Conservation (phyloP, 2,888 invertebrate species). For the Macroteleia sp. region DNA sequence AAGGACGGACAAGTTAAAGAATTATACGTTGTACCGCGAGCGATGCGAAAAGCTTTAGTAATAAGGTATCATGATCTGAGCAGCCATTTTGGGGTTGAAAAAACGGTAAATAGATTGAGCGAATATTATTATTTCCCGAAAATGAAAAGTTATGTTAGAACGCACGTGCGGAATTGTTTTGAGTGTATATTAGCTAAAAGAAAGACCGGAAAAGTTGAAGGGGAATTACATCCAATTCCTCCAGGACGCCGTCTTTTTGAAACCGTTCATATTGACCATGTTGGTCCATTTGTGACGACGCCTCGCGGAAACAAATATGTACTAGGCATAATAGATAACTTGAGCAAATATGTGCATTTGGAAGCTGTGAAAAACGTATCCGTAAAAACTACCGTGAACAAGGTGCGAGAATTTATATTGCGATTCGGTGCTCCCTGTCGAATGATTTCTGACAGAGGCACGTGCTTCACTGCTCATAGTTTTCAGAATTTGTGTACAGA, state of each 20-base stretch:
- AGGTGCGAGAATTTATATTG: constrained; percentile 38
- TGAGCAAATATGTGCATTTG: constrained; percentile 58
- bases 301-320: constrained; percentile 55
- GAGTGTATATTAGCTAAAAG: constrained; percentile 58
- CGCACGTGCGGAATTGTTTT: constrained; percentile 53
- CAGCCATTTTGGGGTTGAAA: constrained; percentile 58
- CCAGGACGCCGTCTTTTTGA: background rate
- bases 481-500: constrained; percentile 34
- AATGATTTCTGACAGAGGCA: constrained; percentile 57
- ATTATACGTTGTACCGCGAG: constrained; percentile 33
- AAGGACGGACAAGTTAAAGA: constrained; percentile 17
- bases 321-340: constrained; percentile 58
- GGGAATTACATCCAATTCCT: constrained; percentile 5
- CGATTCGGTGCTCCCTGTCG: constrained; percentile 48
- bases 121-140: constrained; percentile 48
- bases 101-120: constrained; percentile 23
- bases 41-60: constrained; percentile 34
- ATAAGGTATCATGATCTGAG: constrained; percentile 35
- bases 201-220: constrained; percentile 29
- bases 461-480: constrained; percentile 44
- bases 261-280: background rate
- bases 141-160: constrained; percentile 52
- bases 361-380: background rate
- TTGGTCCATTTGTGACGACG: constrained; percentile 41
- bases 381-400: background rate